A percentile compares a stretch with the other conserved stretches of the same genome.
Evolutionary conservation across 2,797 vertebrate species (phyloP).

Genomic region (Falco berigora): DNA sequence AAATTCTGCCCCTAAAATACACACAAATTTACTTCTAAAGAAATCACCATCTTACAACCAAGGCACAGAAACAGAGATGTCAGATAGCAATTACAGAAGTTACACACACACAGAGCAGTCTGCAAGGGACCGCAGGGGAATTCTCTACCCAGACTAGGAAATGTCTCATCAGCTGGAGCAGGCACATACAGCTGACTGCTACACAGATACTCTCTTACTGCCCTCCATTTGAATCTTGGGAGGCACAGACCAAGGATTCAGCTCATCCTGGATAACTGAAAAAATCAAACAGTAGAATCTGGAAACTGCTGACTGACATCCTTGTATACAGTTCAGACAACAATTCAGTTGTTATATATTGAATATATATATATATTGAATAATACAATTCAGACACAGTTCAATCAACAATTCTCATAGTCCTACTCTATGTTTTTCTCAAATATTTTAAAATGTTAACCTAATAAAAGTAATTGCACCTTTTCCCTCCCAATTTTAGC

Average conservation of each 20-base stretch:
- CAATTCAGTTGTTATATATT: background rate
- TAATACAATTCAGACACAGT: background rate
- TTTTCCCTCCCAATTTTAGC: background rate
- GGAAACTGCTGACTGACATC: background rate
- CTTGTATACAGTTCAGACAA: background rate
- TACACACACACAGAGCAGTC: background rate
- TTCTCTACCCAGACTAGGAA: background rate
- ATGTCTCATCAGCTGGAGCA: background rate
- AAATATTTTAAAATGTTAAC: background rate
- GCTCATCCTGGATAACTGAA: background rate
- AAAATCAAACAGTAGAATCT: background rate
- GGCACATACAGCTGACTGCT: too few species aligned
- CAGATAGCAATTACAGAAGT: background rate
- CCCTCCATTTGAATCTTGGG: background rate
- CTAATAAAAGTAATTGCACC: background rate
- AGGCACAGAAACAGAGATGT: background rate
- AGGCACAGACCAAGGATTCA: background rate
- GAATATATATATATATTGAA: too few species aligned
- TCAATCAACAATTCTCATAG: background rate
- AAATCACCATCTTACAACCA: background rate
- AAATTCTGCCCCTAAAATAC: background rate
- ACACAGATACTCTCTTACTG: too few species aligned
- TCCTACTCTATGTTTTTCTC: background rate
- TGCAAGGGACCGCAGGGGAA: background rate
- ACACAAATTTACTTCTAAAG: background rate